Base-by-base conservation (phyloP, 2,797 vertebrate species). In the Rhinoraja longicauda region DNA sequence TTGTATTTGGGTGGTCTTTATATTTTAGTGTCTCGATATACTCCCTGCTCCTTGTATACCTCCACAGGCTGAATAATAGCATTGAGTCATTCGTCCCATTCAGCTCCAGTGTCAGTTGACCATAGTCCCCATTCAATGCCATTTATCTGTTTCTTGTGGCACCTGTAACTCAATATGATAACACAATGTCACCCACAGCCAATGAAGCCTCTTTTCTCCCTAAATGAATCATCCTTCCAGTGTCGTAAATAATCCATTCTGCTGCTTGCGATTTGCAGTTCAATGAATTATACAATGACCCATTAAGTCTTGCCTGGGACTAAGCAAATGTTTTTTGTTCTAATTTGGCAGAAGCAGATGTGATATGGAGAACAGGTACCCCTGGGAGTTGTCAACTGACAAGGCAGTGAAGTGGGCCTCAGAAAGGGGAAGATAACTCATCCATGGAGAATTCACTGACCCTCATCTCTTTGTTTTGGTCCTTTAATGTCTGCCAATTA, bases 381-480 rank as follows among this genome's bases (percentile, higher is more conserved):
- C 90, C 90, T 92, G 90, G 90, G 90, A 92, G 90, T 92, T 92
- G 90, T 75, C 90, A 92, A 73, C 70, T 92, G 90, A 88, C 84
- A 88, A 67, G 84, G 84, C 84, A 88, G 84, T 88, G 84, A 92
- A 92, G 24, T 92, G 90, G 90, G 90, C 90, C 90, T 92, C 90
- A 73, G 70, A 92, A 73, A 92, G 70, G 90, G 90, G 70, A 92
- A 53, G 90, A 57, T 92, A 92, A 92, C 90, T 92, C 90, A 92
- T 92, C 90, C 90, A 92, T 92, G 90, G 90, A 92, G 90, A 92
- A 92, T 92, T 92, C 90, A 92, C 75, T 92, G 90, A 92, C 90
- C 90, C 90, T 92, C 90, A 92, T 92, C 90, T 73, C 90, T 73
- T 92, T 92, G 67, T 92, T 92, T 92, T 92, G 67, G 90, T 75